Base-by-base conservation (phyloP, 2,888 invertebrate genomes). In the Matsumyia berberina region DNA sequence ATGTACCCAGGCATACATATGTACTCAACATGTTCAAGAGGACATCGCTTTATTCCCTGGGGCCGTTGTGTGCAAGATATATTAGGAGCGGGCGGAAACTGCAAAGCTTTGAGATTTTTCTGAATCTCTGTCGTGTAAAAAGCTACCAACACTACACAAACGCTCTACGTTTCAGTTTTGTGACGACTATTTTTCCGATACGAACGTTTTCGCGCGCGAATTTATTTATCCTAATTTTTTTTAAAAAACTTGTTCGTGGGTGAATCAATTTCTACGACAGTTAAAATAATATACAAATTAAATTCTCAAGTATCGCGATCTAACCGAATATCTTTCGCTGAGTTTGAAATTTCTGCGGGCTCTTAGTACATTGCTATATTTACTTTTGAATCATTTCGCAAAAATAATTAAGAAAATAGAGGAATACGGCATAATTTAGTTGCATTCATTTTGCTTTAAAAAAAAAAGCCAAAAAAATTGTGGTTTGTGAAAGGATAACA, bases 131-230 rank as follows among this genome's bases (percentile, higher is more conserved):
- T 8, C 12, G 15, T 64, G 24, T 19, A 35, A 35, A 64, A 60
- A 29, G 62, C 17, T 33, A 33, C 37, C 37, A 70, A 72, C 24
- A 77, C 19, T 15, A 72, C 33, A 51, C 64, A 51, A 37, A 64
- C 70, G 24, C 70, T 66, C 46, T 70, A 17, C 51, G 42, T 39
- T 11, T 89, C 89, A 91, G 91, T 91, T 89, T 78, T 89, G 88
- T 90, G 89, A 90, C 90, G 91, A 90, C 89, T 88, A 89, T 88
- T 88, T 88, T 89, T 88, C 88, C 89, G 90, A 91, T 90, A 91
- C 90, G 90, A 90, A 89, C 90, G 88, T 88, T 89, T 88, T 89
- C 89, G 89, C 81, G 82, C 60, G 76, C 17, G 29, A 42, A 49
- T 80, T 33, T 12, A 9, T 42, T 66, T 58, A 15, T 66, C 55